phyloP scores from a whole-genome alignment of 2,797 vertebrate genomes.

The Poeciliopsis infans region DNA sequence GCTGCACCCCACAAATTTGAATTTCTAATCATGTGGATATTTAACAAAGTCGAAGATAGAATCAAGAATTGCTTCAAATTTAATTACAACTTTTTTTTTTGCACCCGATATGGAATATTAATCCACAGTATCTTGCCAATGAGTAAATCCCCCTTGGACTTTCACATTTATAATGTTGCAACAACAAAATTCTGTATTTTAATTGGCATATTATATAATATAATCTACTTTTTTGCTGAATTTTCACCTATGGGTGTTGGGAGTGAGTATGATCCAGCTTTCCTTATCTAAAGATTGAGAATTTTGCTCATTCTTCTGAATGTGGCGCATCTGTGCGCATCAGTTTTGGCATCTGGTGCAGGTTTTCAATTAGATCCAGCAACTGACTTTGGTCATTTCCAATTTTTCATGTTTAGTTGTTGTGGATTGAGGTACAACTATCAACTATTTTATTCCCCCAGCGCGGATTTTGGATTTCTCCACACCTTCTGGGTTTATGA shows the following conservation, averaged over 20 bases:
- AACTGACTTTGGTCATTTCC: background rate
- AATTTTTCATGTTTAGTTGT: background rate
- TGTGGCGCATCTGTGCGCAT: background rate
- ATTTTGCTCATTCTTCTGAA: background rate
- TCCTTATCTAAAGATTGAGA: background rate
- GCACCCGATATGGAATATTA: background rate
- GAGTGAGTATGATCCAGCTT: background rate
- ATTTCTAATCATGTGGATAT: background rate
- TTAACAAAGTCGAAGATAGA: background rate
- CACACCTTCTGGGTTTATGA: background rate
- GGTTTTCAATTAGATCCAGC: background rate
- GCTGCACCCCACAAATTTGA: background rate
- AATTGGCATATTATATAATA: background rate
- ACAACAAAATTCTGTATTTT: background rate
- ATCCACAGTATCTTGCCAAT: background rate
- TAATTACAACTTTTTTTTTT: background rate
- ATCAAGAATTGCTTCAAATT: background rate
- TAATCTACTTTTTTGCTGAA: background rate
- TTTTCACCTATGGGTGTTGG: background rate
- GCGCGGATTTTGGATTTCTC: background rate
- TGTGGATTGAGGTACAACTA: background rate
- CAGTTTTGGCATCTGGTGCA: background rate
- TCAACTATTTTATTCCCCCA: background rate
- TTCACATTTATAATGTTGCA: background rate
- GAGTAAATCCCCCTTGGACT: background rate